Conservation (phyloP, 2,797 vertebrate species). For the Pyrocephalus nanus region DNA sequence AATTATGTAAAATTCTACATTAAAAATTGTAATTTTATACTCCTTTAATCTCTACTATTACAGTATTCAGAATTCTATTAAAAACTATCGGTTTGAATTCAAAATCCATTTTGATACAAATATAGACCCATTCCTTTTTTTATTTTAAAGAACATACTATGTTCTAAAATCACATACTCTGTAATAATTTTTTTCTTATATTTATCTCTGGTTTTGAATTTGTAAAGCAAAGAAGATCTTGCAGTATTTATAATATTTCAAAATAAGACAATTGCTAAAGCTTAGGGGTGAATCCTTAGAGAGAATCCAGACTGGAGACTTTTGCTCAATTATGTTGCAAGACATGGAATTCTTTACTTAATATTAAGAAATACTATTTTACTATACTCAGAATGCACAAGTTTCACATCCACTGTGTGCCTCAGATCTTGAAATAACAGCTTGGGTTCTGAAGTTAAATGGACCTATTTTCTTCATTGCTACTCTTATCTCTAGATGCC, state of each 20-base stretch:
- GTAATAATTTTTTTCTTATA: background rate
- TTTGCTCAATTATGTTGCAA: background rate
- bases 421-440: background rate
- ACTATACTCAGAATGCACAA: background rate
- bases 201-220: background rate
- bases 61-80: background rate
- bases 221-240: background rate
- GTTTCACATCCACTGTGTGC: background rate
- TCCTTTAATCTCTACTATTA: background rate
- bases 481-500: background rate
- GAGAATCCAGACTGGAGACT: background rate
- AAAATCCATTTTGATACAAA: background rate
- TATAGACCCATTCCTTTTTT: background rate
- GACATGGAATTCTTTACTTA: background rate
- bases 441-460: background rate
- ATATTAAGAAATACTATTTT: conserved; percentile 1
- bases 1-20: conserved; percentile 2
- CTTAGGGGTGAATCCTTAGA: background rate
- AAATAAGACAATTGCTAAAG: background rate
- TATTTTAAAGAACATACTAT: background rate
- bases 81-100: background rate
- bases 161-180: background rate
- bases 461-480: background rate
- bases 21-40: background rate
- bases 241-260: background rate